Conservation (phyloP, 2,797 vertebrate genomes). For the Hypotaenidia philippensis region DNA sequence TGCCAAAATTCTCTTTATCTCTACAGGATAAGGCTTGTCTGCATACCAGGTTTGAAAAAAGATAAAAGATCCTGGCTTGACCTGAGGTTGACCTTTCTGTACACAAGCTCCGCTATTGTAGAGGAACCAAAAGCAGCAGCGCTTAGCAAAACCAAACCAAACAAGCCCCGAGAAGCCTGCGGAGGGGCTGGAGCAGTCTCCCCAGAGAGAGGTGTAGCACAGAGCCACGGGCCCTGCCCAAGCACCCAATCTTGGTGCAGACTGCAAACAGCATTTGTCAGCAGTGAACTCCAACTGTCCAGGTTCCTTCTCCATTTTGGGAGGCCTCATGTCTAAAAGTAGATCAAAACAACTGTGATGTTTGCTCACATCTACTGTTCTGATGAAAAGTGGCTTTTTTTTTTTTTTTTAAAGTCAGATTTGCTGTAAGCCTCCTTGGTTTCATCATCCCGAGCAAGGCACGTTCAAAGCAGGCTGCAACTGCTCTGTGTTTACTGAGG, state of each 20-base stretch:
- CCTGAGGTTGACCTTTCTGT: conserved; percentile 64
- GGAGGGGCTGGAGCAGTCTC: fast-evolving
- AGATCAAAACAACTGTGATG: neutral
- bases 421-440: neutral
- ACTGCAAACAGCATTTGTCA: fast-evolving
- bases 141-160: conserved; percentile 74
- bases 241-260: neutral
- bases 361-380: neutral
- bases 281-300: fast-evolving
- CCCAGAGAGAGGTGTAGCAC: neutral
- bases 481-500: conserved; percentile 19
- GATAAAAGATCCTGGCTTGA: conserved; percentile 55
- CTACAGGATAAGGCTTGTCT: conserved; percentile 26
- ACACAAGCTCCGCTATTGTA: conserved; percentile 59
- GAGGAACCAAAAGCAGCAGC: conserved; percentile 68
- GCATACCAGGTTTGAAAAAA: conserved; percentile 42
- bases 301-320: fast-evolving
- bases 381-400: neutral
- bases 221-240: fast-evolving
- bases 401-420: neutral
- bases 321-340: neutral
- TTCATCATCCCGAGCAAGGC: conserved; percentile 34
- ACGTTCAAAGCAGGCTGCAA: conserved; percentile 43
- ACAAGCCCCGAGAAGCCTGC: conserved; percentile 32
- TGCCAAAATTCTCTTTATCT: neutral